phyloP scores from a whole-genome alignment of 2,113 vertebrate species.

The Channa maculata region DNA sequence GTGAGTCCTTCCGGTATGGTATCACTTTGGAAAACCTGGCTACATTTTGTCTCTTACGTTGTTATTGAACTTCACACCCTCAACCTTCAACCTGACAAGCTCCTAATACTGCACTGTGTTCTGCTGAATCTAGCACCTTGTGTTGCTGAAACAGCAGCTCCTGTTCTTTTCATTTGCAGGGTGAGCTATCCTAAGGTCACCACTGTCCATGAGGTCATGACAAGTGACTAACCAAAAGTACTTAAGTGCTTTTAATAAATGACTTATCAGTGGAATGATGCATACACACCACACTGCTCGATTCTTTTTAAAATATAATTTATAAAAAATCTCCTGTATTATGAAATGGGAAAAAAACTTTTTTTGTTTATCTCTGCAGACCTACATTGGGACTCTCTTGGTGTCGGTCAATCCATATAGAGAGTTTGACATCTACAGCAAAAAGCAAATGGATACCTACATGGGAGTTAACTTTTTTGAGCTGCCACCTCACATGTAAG shows the following conservation, averaged over 20 bases:
- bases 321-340: neutral
- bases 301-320: neutral
- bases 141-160: conserved; percentile 69
- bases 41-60: conserved; percentile 6
- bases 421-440: conserved; percentile 90
- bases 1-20: conserved; percentile 78
- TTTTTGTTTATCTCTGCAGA: conserved; percentile 81
- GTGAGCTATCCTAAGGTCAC: conserved; percentile 42
- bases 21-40: conserved; percentile 7
- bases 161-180: conserved; percentile 47
- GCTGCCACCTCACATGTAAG: conserved; percentile 97
- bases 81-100: conserved; percentile 38
- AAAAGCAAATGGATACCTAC: conserved; percentile 94
- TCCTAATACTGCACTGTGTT: conserved; percentile 28
- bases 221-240: conserved; percentile 55
- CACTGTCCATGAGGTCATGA: conserved; percentile 28
- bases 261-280: conserved; percentile 37
- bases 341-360: conserved; percentile 36
- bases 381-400: conserved; percentile 94
- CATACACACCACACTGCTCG: neutral
- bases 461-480: conserved; percentile 98
- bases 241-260: conserved; percentile 51
- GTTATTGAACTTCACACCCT: conserved; percentile 43
- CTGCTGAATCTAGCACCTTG: conserved; percentile 47
- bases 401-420: conserved; percentile 98